Evolutionary conservation across 2,113 vertebrate genomes (phyloP).

Genomic region (Columba livia): DNA sequence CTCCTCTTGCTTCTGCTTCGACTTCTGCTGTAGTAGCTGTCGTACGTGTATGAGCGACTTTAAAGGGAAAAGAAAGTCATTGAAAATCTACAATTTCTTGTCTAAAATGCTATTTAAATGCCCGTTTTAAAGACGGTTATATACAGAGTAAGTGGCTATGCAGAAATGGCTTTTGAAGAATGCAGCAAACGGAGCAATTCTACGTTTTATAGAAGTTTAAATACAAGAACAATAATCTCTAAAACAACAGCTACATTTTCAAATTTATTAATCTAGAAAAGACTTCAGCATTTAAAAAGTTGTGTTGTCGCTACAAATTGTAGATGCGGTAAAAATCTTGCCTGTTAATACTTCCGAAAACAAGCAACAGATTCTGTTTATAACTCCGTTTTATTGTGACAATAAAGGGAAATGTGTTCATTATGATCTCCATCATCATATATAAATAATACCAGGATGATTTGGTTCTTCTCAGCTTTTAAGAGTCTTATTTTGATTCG

Average conservation of each 20-base stretch:
- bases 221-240: neutral
- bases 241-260: neutral
- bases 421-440: neutral
- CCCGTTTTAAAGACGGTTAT: neutral
- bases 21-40: constrained; percentile 91
- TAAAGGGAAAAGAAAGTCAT: neutral
- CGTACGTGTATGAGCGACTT: constrained; percentile 88
- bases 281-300: neutral
- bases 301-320: neutral
- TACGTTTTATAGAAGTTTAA: neutral
- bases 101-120: neutral
- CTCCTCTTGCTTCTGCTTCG: constrained; percentile 83
- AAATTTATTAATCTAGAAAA: neutral
- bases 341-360: neutral
- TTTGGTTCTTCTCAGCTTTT: neutral
- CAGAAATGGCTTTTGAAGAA: neutral
- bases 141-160: neutral
- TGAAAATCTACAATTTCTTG: neutral
- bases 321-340: neutral
- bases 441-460: neutral
- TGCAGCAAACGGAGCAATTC: neutral
- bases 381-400: neutral
- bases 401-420: neutral
- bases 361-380: neutral
- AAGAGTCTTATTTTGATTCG: neutral